These are phyloP conservation scores for Lordiphosa collinella DNA, from an alignment of 1,140 invertebrate genomes.

Conservation along the genomic window DNA sequence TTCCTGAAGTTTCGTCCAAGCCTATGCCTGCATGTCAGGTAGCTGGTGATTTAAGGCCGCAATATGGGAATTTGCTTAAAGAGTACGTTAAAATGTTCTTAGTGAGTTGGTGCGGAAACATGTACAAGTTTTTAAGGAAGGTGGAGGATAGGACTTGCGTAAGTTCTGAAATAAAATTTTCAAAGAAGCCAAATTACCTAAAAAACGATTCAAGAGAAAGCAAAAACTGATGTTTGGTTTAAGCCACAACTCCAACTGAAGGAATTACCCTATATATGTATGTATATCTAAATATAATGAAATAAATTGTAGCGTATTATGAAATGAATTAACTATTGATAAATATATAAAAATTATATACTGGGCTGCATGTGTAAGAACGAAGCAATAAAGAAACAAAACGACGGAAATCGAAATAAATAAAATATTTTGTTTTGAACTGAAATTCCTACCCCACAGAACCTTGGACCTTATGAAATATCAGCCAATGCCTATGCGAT, in stretches of 20 bases:
- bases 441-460: background rate
- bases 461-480: conserved; percentile 18
- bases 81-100: too few relatives aligned
- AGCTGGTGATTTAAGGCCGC: too few relatives aligned
- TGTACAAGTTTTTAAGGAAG: too few relatives aligned
- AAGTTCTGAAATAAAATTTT: too few relatives aligned
- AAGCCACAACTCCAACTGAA: background rate
- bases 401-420: background rate
- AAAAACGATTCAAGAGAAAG: too few relatives aligned
- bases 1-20: too few relatives aligned
- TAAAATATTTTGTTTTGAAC: background rate
- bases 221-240: too few relatives aligned
- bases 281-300: conserved; percentile 30
- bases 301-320: conserved; percentile 65
- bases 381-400: conserved; percentile 34
- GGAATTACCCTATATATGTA: conserved; percentile 14
- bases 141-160: too few relatives aligned
- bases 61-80: too few relatives aligned
- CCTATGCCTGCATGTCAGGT: too few relatives aligned
- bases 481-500: conserved; percentile 30
- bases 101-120: too few relatives aligned
- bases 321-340: conserved; percentile 23
- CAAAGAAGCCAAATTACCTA: too few relatives aligned
- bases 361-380: conserved; percentile 61
- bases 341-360: conserved; percentile 25